These are phyloP conservation scores for Pandion haliaetus DNA, from an alignment of 2,113 vertebrate species.

Conservation along the genomic window DNA sequence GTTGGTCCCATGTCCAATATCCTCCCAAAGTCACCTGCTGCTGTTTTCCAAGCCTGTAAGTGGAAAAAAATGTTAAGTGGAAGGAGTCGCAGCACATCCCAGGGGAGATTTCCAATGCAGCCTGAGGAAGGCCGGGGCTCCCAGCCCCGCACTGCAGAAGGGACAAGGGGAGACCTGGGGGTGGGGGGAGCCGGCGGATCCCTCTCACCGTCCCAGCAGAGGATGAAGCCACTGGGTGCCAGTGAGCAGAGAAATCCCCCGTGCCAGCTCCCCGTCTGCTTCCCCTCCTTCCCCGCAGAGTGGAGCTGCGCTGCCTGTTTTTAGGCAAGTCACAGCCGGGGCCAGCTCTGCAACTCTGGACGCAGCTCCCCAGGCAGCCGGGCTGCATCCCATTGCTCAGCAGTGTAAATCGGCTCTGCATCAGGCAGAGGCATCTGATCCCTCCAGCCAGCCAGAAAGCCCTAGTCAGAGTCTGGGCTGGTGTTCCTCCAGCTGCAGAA, in stretches of 20 bases:
- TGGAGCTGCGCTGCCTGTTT: slow-evolving; percentile 31
- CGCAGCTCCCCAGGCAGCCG: background rate
- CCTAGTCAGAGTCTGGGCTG: background rate
- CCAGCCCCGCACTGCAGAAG: background rate
- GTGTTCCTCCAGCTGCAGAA: background rate
- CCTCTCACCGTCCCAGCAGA: background rate
- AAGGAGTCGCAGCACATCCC: background rate
- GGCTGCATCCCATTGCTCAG: background rate
- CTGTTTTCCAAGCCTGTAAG: background rate
- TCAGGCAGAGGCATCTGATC: background rate
- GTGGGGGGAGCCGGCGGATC: fast-evolving
- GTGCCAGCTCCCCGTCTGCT: background rate
- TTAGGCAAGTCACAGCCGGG: background rate
- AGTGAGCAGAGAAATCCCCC: fast-evolving
- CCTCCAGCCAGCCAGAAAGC: background rate
- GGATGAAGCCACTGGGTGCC: background rate
- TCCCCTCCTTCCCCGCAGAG: slow-evolving; percentile 10
- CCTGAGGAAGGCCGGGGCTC: background rate
- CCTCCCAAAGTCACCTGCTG: background rate
- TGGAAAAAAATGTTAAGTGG: background rate
- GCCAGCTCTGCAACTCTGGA: background rate
- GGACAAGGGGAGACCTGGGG: background rate
- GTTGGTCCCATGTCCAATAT: too few species aligned
- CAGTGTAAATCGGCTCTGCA: background rate
- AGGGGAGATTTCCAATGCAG: background rate